Conservation (phyloP, 2,888 invertebrate genomes). For the Aphidoletes aphidimyza region DNA sequence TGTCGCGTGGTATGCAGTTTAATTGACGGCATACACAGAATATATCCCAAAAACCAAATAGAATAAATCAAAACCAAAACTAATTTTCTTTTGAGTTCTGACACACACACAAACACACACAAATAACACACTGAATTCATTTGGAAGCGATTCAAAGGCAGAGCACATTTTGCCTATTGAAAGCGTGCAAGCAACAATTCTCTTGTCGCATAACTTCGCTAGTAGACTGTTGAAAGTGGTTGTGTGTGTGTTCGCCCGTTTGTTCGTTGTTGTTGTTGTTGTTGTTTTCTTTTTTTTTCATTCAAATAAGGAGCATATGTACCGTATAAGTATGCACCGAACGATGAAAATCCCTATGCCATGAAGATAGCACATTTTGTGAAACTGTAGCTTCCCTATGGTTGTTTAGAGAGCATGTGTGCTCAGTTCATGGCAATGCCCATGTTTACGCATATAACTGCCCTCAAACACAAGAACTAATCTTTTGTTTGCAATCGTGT, state of each 20-base stretch:
- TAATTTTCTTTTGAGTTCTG: background rate
- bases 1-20: no score
- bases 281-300: background rate
- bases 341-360: no score
- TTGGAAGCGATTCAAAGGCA: no score
- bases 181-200: background rate
- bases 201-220: background rate
- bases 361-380: conserved; percentile 10
- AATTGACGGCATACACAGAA: no score
- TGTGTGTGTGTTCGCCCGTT: background rate
- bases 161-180: background rate
- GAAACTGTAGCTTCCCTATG: background rate
- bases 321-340: no score
- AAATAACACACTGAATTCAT: no score
- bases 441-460: conserved; percentile 28
- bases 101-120: background rate
- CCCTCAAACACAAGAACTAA: conserved; percentile 40
- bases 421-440: background rate
- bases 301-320: no score
- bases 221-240: background rate
- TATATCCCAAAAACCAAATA: background rate
- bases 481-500: conserved; percentile 46
- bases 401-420: conserved; percentile 21
- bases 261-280: background rate
- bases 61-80: background rate